These are phyloP conservation scores for Pituophis catenifer DNA, from an alignment of 2,113 vertebrate species.

Conservation along the genomic window DNA sequence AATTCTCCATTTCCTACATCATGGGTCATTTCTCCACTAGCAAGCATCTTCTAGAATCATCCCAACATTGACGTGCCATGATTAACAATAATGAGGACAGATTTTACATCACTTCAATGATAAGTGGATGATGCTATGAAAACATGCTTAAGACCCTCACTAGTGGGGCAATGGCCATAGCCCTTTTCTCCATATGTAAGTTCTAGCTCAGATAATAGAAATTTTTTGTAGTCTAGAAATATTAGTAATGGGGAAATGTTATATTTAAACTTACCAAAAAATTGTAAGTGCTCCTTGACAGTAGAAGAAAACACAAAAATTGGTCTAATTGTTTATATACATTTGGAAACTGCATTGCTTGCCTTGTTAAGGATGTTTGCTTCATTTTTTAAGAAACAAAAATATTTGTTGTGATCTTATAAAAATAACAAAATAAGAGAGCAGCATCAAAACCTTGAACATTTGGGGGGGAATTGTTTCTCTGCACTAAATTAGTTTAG, in stretches of 20 bases:
- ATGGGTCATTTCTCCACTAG: constrained; percentile 50
- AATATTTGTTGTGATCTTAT: constrained; percentile 60
- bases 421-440: constrained; percentile 49
- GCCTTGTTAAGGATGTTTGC: constrained; percentile 66
- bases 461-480: constrained; percentile 57
- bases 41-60: not conserved
- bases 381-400: constrained; percentile 50
- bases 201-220: constrained; percentile 65
- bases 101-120: not conserved
- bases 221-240: constrained; percentile 44
- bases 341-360: constrained; percentile 65
- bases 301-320: constrained; percentile 69
- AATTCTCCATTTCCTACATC: constrained; percentile 61
- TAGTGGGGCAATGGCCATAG: not conserved
- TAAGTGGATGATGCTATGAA: not conserved
- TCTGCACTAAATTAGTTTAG: constrained; percentile 63
- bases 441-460: constrained; percentile 59
- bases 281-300: constrained; percentile 61
- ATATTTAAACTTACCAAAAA: constrained; percentile 65
- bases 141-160: not conserved
- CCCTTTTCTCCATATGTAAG: constrained; percentile 59
- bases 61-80: not conserved
- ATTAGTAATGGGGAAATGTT: constrained; percentile 63
- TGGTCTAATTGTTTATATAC: constrained; percentile 61
- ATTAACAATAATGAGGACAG: not conserved